These are phyloP conservation scores for Amphipyra berbera DNA, from an alignment of 2,888 invertebrate species.

Conservation along the genomic window DNA sequence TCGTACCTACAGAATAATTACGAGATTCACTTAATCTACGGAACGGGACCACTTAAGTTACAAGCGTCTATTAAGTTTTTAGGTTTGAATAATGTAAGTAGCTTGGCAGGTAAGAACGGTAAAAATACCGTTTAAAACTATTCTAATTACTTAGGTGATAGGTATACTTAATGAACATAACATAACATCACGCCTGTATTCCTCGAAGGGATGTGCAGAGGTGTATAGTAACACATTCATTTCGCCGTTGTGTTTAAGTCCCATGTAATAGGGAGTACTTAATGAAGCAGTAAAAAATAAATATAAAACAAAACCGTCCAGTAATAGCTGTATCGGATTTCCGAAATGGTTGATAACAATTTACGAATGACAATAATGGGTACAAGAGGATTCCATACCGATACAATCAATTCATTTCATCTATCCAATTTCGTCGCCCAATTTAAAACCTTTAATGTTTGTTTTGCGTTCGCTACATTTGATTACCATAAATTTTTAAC, in stretches of 20 bases:
- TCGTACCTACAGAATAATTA: constrained; percentile 28
- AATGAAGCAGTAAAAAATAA: not conserved
- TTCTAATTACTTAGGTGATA: no score
- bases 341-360: constrained; percentile 15
- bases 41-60: constrained; percentile 20
- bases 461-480: constrained; percentile 39
- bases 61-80: constrained; percentile 20
- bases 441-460: constrained; percentile 23
- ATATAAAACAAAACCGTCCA: constrained; percentile 1
- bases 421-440: constrained; percentile 6
- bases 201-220: no score
- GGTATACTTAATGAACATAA: no score
- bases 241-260: no score
- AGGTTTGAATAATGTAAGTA: constrained; percentile 8
- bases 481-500: constrained; percentile 42
- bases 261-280: no score
- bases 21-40: constrained; percentile 39
- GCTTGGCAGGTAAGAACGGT: constrained; percentile 4
- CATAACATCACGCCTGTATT: no score
- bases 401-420: constrained; percentile 20
- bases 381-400: constrained; percentile 14
- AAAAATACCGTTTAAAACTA: no score
- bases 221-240: no score
- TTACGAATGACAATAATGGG: constrained; percentile 11
- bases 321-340: constrained; percentile 21